Percentiles rank a stretch among this genome's conserved stretches.
Evolutionary conservation across 1,140 invertebrate genomes (phyloP).

Genomic region (Reticulitermes speratus): DNA sequence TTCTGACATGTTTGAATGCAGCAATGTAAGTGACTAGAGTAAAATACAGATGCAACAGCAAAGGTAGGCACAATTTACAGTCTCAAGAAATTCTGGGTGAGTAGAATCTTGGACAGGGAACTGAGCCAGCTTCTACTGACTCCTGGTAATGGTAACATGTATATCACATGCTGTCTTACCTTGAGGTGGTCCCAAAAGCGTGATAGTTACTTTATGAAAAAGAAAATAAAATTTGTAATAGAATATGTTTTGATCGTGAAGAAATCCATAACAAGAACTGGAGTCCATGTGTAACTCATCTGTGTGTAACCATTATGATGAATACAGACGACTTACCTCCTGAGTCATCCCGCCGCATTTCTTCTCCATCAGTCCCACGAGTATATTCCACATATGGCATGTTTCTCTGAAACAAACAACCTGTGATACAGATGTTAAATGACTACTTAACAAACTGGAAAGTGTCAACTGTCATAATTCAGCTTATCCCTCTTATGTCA

Average conservation of each 20-base stretch:
- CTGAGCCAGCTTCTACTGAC: too few relatives aligned
- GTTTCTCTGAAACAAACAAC: slow-evolving; percentile 45
- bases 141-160: neutral
- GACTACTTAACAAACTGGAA: too few relatives aligned
- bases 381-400: slow-evolving; percentile 76
- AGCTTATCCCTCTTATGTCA: neutral
- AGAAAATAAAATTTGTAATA: neutral
- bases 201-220: neutral
- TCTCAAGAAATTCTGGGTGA: too few relatives aligned
- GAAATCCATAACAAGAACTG: neutral
- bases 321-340: neutral
- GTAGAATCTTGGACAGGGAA: too few relatives aligned
- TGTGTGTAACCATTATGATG: neutral
- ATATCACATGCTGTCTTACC: neutral
- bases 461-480: too few relatives aligned
- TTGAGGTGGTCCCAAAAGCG: neutral
- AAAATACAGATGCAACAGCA: too few relatives aligned
- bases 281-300: neutral
- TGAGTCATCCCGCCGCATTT: slow-evolving; percentile 15
- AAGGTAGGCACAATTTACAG: too few relatives aligned
- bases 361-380: slow-evolving; percentile 48
- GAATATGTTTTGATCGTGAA: neutral
- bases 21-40: too few relatives aligned
- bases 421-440: too few relatives aligned
- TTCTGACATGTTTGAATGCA: too few relatives aligned